Evolutionary conservation across 2,888 invertebrate species (phyloP), one percentile per base, ranked within the genome.

Genomic region (Rotaria sp.): DNA sequence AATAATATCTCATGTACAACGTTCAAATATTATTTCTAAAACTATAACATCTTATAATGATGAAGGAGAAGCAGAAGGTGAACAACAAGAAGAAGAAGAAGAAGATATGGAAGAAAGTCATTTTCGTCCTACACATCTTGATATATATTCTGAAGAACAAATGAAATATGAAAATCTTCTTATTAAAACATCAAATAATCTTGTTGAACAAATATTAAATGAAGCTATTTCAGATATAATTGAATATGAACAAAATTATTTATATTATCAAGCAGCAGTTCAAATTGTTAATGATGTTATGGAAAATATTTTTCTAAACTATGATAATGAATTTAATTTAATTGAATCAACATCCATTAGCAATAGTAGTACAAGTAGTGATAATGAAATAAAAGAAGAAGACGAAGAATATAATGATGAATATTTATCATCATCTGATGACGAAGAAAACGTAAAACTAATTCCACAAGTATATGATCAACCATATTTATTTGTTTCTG

Each of bases 401-500:
- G 26, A 80, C 3, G 45, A 80, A n/a, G 26, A 41, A 4, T 11
- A 45, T n/a, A 4, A 18, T 13, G 45, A 80, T 21, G 45, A 45
- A 4, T 80, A 26, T 45, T 45, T n/a, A 45, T 80, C 80, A n/a
- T 80, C 80, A 21, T 21, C 21, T n/a, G 80, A 80, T n/a, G 80
- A 80, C n/a, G 80, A 80, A 45, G 80, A 80, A 80, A 80, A n/a
- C 5, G n/a, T 45, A 80, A 80, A 80, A 45, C n/a, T 80, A 80
- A 80, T 80, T 45, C 80, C 80, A 45, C 41, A 80, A n/a, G 26
- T 45, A 11, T 21, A 3, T 45, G 80, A 80, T 80, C 45, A 80
- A 80, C 80, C 80, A 10, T 80, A 80, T 80, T 45, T 80, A 26
- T 80, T 45, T 45, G 80, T 80, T 5, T 11, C 1, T 13, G 80